Percentiles rank a stretch among this genome's conserved stretches.
Conservation (phyloP, 2,888 invertebrate species). For the Corbicula japonica region DNA sequence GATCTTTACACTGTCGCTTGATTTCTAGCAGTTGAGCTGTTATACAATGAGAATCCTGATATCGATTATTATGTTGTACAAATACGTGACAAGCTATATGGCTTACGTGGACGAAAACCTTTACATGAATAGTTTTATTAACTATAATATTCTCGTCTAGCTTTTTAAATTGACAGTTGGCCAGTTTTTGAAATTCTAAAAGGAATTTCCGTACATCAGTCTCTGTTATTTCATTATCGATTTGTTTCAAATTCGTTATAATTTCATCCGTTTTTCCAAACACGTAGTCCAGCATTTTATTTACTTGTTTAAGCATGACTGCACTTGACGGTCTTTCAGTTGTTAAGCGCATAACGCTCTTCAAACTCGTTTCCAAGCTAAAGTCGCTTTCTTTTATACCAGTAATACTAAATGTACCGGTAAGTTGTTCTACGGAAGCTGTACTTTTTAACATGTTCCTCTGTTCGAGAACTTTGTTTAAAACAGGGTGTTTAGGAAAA, state of each 20-base stretch:
- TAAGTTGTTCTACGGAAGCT: background rate
- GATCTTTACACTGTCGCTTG: background rate
- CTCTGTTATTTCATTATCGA: background rate
- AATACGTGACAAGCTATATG: background rate
- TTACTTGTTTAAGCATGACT: background rate
- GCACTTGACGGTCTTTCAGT: background rate
- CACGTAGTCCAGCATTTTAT: background rate
- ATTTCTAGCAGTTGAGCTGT: background rate
- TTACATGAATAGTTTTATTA: background rate
- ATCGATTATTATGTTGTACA: background rate
- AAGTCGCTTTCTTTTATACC: background rate
- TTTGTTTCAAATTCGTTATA: background rate
- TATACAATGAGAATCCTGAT: background rate
- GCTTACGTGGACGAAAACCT: background rate
- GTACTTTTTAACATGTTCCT: background rate
- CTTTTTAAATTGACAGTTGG: background rate
- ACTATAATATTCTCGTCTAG: background rate
- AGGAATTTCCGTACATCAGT: background rate
- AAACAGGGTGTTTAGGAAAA: background rate
- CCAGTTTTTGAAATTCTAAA: background rate
- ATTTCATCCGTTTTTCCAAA: background rate
- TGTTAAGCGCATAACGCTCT: background rate
- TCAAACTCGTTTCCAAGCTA: background rate
- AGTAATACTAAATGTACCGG: background rate
- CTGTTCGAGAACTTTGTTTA: background rate